Evolutionary conservation across 2,888 invertebrate species (phyloP), one percentile per base, ranked within the genome.

Genomic region (Polymixis lichenea): DNA sequence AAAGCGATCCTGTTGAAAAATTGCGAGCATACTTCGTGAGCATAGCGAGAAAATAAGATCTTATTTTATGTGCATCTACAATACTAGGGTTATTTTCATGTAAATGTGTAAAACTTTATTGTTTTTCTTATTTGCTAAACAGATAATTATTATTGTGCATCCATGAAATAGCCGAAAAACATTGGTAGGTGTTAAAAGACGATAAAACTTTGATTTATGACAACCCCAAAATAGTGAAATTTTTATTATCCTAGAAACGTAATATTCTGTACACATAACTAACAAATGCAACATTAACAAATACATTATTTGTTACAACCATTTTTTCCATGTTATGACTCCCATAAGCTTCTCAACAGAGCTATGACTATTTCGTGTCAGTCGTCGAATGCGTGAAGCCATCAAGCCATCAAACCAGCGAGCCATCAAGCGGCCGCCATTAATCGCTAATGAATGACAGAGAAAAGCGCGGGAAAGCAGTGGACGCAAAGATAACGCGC

Each of bases 391-490:
- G 69, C 61, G 62, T 65, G 73, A 78, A 62, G 25, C 69, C 72
- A 77, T 84, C 84, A 86, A 86, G 28, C 69, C 72, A 79, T 84
- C 84, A 86, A 86, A 78, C 80, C 80, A 78, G 67, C 75, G 72
- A 66, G 38, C 53, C 81, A 77, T 80, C 77, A 77, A 71, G 73
- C 77, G 68, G 56, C 71, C 70, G 80, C 78, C 85, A 86, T 86
- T 78, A 87, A 79, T 87, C 80, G 82, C 87, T 91, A 89, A 90
- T 88, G 89, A 89, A 83, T 88, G 90, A 87, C 88, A 87, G 88
- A 75, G 87, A 87, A 91, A 91, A 91, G 90, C 91, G 92, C 92
- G 92, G 89, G 90, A 91, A 91, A 89, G 67, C 86, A 80, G 72
- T 77, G 76, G 70, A 81, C 70, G 82, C 83, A 84, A 78, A 89